Base-by-base conservation (phyloP, 2,113 vertebrate genomes). In the Spea bombifrons region DNA sequence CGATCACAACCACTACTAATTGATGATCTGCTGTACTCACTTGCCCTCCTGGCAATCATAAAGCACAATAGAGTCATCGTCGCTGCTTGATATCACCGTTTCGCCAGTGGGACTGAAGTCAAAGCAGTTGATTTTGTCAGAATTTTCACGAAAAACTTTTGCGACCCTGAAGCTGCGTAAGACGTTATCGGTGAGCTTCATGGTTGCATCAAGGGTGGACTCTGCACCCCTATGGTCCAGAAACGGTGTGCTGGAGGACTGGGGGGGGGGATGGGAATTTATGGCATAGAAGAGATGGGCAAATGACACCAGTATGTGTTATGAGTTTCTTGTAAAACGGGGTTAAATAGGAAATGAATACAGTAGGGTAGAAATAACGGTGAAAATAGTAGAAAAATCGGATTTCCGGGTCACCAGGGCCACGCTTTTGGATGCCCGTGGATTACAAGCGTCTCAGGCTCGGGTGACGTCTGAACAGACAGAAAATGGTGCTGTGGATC, bases 31-130 rank as follows among this genome's bases (percentile, higher is more conserved):
- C 30, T 52, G 9, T 85, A 88, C 97, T 96, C 92, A 99, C 97
- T 99, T 99, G 87, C 97, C 97, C 91, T 99, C 97, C 84, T 99
- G 97, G 87, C 97, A 99, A 88, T 99, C 97, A 52, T 99, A 99
- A 44, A 99, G 89, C 67, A 99, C 97, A 84, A 99, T 92, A 17
- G 97, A 99, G 82, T 99, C 97, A 68, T 99, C 97, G 82, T 99
- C 97, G 86, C 97, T 99, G 89, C 97, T 99, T 71, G 96, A 99
- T 83, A 99, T 99, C 75, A 99, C 96, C 0, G 96, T 97, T 88
- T 99, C 97, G 75, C 97, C 97, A 57, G 97, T 99, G 6, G 97
- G 97, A 72, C 97, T 98, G 89, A 99, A 99, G 73, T 99, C 97
- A 80, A 99, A 99, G 85, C 97, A 99, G 84, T 99, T 99, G 65